Conservation (phyloP, 2,797 vertebrate genomes). For the Gouania willdenowi region DNA sequence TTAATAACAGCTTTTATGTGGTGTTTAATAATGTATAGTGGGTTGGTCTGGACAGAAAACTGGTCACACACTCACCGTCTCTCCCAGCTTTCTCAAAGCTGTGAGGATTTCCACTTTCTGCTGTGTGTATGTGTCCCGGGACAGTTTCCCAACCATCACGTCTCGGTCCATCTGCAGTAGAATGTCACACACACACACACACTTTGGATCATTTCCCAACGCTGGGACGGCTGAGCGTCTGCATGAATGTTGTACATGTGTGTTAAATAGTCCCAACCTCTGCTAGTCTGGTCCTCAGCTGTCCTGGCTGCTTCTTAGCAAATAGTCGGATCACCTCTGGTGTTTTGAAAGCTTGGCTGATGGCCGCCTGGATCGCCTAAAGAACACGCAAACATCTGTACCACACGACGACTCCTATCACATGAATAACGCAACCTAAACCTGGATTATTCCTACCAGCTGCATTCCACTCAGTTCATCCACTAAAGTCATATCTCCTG, state of each 20-base stretch:
- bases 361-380: constrained; percentile 96
- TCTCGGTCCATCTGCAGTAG: constrained; percentile 90
- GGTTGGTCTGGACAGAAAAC: neutral
- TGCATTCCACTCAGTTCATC: constrained; percentile 97
- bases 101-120: constrained; percentile 97
- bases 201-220: constrained; percentile 5
- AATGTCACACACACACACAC: constrained; percentile 34
- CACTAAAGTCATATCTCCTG: constrained; percentile 95
- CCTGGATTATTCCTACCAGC: constrained; percentile 81
- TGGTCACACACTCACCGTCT: constrained; percentile 79
- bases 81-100: constrained; percentile 92
- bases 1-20: too few species aligned
- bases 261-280: constrained; percentile 89
- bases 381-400: constrained; percentile 13
- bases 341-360: constrained; percentile 98
- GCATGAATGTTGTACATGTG: too few species aligned
- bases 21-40: too few species aligned
- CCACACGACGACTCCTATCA: neutral
- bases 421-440: neutral
- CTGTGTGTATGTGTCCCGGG: constrained; percentile 81
- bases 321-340: constrained; percentile 97
- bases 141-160: constrained; percentile 91
- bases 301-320: constrained; percentile 97
- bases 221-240: neutral
- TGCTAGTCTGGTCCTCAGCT: constrained; percentile 88